A percentile compares a stretch with the other conserved stretches of the same genome.
Evolutionary conservation across 2,888 invertebrate genomes (phyloP).

Genomic region (Pachymerium ferrugineum): DNA sequence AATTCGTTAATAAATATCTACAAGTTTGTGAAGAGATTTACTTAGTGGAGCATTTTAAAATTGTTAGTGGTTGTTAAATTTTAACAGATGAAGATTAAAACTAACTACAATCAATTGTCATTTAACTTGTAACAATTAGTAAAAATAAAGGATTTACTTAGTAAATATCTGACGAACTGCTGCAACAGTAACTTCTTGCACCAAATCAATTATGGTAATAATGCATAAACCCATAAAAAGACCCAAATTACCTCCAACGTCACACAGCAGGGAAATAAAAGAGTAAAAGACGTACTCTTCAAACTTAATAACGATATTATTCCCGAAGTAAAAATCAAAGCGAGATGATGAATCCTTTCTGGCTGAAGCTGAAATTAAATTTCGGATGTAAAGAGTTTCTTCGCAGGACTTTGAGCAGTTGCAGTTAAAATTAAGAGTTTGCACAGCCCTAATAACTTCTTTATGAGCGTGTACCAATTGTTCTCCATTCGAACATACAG

Average conservation of each 20-base stretch:
- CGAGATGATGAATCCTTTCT: too few species aligned
- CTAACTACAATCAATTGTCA: too few species aligned
- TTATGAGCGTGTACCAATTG: neutral
- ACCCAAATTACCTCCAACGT: neutral
- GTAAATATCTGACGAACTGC: neutral
- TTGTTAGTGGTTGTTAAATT: too few species aligned
- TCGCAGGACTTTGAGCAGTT: neutral
- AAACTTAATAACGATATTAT: neutral
- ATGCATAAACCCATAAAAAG: neutral
- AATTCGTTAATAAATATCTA: too few species aligned
- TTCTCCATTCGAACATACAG: neutral
- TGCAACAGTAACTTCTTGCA: neutral
- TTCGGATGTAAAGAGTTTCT: neutral
- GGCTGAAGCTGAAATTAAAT: too few species aligned
- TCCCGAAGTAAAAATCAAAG: neutral
- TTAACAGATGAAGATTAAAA: too few species aligned
- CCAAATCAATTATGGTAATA: neutral
- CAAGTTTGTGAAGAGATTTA: too few species aligned
- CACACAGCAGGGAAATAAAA: neutral
- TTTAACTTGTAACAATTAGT: too few species aligned
- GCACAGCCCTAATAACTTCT: neutral
- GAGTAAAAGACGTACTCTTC: neutral
- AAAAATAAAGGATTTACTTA: too few species aligned
- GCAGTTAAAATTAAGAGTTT: neutral
- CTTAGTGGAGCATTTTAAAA: too few species aligned